These are phyloP conservation scores for Thamnophis sirtalis DNA, from an alignment of 2,113 vertebrate species.

Conservation along the genomic window DNA sequence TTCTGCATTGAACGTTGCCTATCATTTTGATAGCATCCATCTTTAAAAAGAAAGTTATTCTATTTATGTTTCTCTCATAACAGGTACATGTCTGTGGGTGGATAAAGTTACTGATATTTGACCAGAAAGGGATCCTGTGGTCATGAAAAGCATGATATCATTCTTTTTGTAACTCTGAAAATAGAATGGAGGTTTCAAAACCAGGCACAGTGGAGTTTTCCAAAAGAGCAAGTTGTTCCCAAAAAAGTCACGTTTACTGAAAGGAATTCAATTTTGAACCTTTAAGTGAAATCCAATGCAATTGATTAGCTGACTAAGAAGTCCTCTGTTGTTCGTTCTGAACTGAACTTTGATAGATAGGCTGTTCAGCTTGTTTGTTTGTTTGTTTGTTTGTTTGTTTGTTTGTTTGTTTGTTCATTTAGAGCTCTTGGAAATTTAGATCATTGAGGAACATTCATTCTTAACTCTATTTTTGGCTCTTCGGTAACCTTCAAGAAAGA, in stretches of 20 bases:
- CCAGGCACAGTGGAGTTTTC: background rate
- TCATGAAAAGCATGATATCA: background rate
- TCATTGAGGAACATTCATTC: background rate
- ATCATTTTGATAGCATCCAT: background rate
- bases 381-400: too few relatives aligned
- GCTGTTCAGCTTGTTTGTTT: background rate
- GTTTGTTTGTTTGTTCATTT: background rate
- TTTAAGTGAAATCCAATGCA: conserved; percentile 26
- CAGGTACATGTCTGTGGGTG: background rate
- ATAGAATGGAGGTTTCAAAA: background rate
- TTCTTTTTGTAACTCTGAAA: background rate
- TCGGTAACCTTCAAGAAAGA: background rate
- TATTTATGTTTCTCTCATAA: background rate
- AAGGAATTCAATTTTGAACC: conserved; percentile 19
- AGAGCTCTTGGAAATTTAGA: background rate
- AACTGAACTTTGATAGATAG: background rate
- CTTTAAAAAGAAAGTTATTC: background rate
- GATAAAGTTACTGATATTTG: background rate
- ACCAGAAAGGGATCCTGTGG: background rate
- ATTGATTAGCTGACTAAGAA: conserved; percentile 24
- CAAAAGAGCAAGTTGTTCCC: background rate
- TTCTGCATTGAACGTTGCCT: background rate
- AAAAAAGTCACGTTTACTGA: background rate
- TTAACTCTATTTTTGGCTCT: background rate
- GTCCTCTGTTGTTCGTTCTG: background rate